These are phyloP conservation scores for Chaetodon trifascialis DNA, from an alignment of 2,113 vertebrate genomes.

Conservation along the genomic window DNA sequence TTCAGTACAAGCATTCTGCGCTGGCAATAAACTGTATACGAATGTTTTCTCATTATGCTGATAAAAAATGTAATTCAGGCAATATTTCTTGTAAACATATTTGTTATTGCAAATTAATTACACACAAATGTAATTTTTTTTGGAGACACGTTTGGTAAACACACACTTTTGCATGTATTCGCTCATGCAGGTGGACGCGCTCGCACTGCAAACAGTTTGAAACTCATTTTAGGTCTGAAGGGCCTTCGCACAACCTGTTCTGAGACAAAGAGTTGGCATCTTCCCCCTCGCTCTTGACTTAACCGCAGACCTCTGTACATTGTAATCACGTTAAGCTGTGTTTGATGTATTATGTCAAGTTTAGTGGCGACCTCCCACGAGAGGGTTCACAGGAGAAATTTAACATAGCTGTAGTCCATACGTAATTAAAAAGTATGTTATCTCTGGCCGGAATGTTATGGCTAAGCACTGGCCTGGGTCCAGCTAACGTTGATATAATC, in stretches of 20 bases:
- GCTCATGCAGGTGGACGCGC: background rate
- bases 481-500: constrained; percentile 88
- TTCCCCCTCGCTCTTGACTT: constrained; percentile 55
- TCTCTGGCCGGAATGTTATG: constrained; percentile 88
- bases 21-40: background rate
- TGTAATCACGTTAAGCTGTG: constrained; percentile 81
- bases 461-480: constrained; percentile 84
- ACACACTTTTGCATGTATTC: background rate
- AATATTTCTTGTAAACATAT: background rate
- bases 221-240: constrained; percentile 19
- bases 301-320: constrained; percentile 55
- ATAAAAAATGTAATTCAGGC: background rate
- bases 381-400: constrained; percentile 82
- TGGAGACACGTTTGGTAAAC: background rate
- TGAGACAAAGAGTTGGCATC: constrained; percentile 56
- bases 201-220: background rate
- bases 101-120: background rate
- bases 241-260: constrained; percentile 40
- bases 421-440: constrained; percentile 92
- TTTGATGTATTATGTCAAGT: constrained; percentile 82
- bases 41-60: background rate
- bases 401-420: constrained; percentile 84
- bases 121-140: background rate
- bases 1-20: background rate
- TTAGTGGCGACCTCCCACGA: constrained; percentile 76